Base-by-base conservation (phyloP, 2,113 vertebrate species). In the Mola mola region DNA sequence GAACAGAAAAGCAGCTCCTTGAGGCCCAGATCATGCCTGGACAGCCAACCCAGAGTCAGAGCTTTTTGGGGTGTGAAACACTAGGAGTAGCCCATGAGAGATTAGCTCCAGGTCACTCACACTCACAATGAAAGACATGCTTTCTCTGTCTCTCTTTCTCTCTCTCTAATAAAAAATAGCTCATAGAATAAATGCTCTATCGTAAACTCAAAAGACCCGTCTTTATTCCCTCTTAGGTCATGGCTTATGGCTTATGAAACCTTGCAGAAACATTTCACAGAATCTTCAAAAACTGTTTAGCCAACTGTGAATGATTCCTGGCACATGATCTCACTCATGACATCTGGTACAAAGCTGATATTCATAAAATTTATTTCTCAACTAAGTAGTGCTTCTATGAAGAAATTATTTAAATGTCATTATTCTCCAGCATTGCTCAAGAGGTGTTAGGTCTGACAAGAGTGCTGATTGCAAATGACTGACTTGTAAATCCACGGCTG, bases 61-160 rank as follows among this genome's bases (percentile, higher is more conserved):
- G 91, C 87, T 67, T 89, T 93, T 88, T 87, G 57, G 77, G 81
- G 91, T 95, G 94, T 95, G 94, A 95, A 95, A 95, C 95, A 44
- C 66, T 71, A 82, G 78, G 85, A 87, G 83, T 46, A 75, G 79
- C 85, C 92, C 92, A 90, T 82, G 90, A 84, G 90, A 91, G 92
- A 94, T 90, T 91, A 93, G 91, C 92, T 93, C 90, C 90, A 93
- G 94, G 94, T 96, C 94, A 95, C 91, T 93, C 91, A 87, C 87
- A 82, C 85, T 68, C 58, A 4, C 68, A 69, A 83, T 91, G 79
- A 60, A 86, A 85, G 79, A 85, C 62, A 88, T 22, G 9, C 56
- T 55, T 24, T 53, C 20, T 46, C 21, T 49, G 90, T 90, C 83
- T 64, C 29, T 15, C 53, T 57, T 24, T 53, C 20, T 41, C 28